Evolutionary conservation across 2,797 vertebrate genomes (phyloP), one percentile per base, ranked within the genome.

Genomic region (Pangasius sanitwongsei): DNA sequence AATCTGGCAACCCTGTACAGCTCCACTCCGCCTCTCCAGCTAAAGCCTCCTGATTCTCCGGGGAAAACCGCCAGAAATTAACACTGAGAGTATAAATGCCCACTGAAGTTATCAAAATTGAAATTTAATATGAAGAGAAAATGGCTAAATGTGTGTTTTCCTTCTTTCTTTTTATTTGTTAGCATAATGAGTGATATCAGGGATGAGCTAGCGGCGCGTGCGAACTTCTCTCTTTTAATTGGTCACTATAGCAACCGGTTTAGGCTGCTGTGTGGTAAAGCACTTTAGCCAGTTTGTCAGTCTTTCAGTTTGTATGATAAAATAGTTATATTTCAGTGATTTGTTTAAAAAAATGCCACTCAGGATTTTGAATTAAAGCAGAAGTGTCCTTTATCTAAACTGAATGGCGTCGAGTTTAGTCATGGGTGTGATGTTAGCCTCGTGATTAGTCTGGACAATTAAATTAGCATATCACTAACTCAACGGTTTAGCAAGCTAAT

Each of bases 1-100:
- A 86, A 75, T 86, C 85, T 86, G 85, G 85, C 85, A 86, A 86
- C 85, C 70, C 3, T 6, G 15, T 13, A 18, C 23, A 86, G 55
- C 50, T 86, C 23, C 15, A 86, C 85, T 86, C 85, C 85, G 20
- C 85, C 85, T 86, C 85, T 75, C 34, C 4, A 18, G 70, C 37
- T 61, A 44, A 86, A 75, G 31, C 31, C 48, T 85, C 48, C 16
- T 25, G 48, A 75, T 28, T 74, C 69, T 86, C 53, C 25, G 1
- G 53, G 70, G 85, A 61, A 75, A 86, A n/a, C 23, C 7, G 85
- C 85, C 85, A 86, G 85, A 48, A 41, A 86, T 44, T 61, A 75
- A 20, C 85, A 48, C 34, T 61, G 23, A 75, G 13, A 44, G 37
- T 55, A 31, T 28, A 34, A 61, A 72, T 57, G 69, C 12, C 5